Percentiles rank a stretch among this genome's conserved stretches.
phyloP scores from a whole-genome alignment of 2,797 vertebrate species.

The Paramormyrops hopkinsi region DNA sequence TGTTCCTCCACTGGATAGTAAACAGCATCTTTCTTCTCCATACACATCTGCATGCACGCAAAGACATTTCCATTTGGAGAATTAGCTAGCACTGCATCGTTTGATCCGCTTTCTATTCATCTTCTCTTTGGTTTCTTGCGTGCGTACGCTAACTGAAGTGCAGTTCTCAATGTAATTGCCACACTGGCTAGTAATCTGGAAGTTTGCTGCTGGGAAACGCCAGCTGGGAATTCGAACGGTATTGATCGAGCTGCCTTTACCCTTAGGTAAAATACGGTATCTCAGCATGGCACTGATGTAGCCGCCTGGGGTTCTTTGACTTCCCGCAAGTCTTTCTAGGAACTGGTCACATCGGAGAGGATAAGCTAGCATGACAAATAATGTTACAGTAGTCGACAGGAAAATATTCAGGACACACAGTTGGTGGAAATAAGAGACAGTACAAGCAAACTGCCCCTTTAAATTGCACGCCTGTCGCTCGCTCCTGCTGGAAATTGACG shows the following conservation, averaged over 20 bases:
- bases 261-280: constrained; percentile 39
- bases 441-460: constrained; percentile 33
- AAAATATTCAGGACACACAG: constrained; percentile 33
- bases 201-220: constrained; percentile 35
- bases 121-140: constrained; percentile 21
- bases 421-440: constrained; percentile 24
- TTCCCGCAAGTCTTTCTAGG: constrained; percentile 38
- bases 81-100: constrained; percentile 34
- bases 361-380: constrained; percentile 57
- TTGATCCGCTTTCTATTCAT: constrained; percentile 49
- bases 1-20: not conserved
- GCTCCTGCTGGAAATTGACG: constrained; percentile 35
- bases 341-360: constrained; percentile 39
- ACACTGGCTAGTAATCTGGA: constrained; percentile 23
- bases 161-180: constrained; percentile 45
- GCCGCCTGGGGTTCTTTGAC: constrained; percentile 28
- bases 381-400: constrained; percentile 36
- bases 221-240: constrained; percentile 31
- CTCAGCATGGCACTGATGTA: constrained; percentile 37
- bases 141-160: constrained; percentile 15
- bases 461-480: constrained; percentile 30
- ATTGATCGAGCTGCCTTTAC: constrained; percentile 40
- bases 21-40: not conserved
- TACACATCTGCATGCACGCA: constrained; percentile 39
- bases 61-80: constrained; percentile 56